Conservation (phyloP, 2,888 invertebrate genomes). For the Tinea semifulvella region DNA sequence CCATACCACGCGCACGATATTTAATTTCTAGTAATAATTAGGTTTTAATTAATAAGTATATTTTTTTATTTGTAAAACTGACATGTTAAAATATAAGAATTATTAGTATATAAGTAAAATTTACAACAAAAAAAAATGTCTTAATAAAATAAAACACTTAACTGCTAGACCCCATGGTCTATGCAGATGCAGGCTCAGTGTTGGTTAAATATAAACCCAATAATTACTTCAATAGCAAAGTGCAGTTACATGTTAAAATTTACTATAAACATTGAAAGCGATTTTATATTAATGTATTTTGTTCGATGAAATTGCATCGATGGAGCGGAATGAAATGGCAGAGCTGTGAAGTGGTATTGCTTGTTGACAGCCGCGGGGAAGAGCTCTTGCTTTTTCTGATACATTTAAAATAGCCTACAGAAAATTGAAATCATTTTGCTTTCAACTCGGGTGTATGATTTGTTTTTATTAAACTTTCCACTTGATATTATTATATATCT, state of each 20-base stretch:
- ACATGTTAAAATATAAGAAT: not conserved
- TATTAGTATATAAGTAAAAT: not conserved
- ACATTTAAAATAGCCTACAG: conserved; percentile 2
- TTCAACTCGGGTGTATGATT: conserved; percentile 5
- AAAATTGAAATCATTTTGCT: conserved; percentile 3
- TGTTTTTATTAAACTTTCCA: no score
- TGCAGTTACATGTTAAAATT: not conserved
- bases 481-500: no score
- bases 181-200: no score
- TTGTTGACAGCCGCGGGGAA: conserved; percentile 11
- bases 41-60: not conserved
- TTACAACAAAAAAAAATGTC: not conserved
- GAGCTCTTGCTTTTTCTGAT: not conserved
- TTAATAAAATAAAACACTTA: not conserved
- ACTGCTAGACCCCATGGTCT: no score
- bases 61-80: not conserved
- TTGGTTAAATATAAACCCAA: no score
- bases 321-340: conserved; percentile 5
- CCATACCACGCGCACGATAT: no score
- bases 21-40: no score
- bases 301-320: conserved; percentile 5
- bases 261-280: not conserved
- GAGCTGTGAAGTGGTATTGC: conserved; percentile 9
- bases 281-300: not conserved
- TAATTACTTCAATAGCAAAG: no score